Conservation (phyloP, 2,113 vertebrate genomes). For the Albula goreensis region DNA sequence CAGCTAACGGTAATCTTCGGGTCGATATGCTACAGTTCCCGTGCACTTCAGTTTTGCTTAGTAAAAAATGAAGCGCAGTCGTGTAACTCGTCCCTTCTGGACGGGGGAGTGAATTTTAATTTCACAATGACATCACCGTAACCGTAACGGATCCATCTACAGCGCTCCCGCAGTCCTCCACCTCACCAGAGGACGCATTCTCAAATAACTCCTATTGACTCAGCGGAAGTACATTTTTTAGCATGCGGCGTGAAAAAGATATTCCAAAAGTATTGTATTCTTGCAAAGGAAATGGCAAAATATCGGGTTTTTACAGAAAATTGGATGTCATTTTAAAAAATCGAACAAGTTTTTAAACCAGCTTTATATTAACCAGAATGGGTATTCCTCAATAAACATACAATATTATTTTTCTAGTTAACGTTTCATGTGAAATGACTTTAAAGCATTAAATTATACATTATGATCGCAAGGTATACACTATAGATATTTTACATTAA, state of each 20-base stretch:
- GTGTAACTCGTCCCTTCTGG: slow-evolving; percentile 52
- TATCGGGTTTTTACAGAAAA: too few relatives aligned
- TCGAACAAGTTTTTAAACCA: too few relatives aligned
- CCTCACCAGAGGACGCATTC: slow-evolving; percentile 48
- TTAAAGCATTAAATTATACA: too few relatives aligned
- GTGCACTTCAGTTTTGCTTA: slow-evolving; percentile 31
- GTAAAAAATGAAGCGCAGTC: slow-evolving; percentile 30
- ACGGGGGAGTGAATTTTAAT: slow-evolving; percentile 61
- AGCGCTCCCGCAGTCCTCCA: slow-evolving; percentile 48
- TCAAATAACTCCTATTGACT: not conserved
- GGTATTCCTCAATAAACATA: too few relatives aligned
- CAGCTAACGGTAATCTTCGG: not conserved
- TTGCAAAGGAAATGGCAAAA: too few relatives aligned
- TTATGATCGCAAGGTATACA: too few relatives aligned
- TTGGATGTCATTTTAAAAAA: too few relatives aligned
- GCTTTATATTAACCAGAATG: too few relatives aligned
- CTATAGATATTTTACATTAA: too few relatives aligned
- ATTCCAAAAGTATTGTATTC: not conserved
- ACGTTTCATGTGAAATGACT: too few relatives aligned
- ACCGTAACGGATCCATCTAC: slow-evolving; percentile 28
- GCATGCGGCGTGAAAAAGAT: not conserved
- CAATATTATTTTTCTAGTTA: too few relatives aligned
- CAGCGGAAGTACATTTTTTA: not conserved
- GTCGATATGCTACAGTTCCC: slow-evolving; percentile 11
- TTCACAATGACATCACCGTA: slow-evolving; percentile 73